These are phyloP conservation scores for Cephus nigrinus DNA, from an alignment of 2,888 invertebrate species.

Conservation along the genomic window DNA sequence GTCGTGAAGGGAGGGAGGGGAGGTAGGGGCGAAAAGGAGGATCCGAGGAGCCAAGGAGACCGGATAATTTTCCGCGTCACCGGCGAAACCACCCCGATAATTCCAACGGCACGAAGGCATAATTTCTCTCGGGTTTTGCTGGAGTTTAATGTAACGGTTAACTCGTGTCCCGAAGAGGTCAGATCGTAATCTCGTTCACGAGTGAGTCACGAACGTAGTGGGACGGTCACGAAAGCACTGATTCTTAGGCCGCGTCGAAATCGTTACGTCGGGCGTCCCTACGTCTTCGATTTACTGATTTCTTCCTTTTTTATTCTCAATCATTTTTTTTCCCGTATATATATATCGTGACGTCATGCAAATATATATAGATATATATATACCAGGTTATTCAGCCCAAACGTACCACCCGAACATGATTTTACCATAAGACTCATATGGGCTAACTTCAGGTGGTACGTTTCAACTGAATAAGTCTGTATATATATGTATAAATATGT, in stretches of 20 bases:
- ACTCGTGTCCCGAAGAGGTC: conserved; percentile 53
- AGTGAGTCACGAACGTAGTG: conserved; percentile 49
- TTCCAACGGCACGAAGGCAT: conserved; percentile 5
- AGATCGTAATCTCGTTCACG: conserved; percentile 52
- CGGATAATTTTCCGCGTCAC: conserved; percentile 7
- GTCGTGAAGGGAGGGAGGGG: no score
- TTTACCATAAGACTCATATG: no score
- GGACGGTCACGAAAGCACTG: conserved; percentile 47
- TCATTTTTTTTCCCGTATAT: no score
- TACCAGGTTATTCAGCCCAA: no score
- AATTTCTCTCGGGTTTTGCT: conserved; percentile 4
- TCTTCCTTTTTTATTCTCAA: not conserved
- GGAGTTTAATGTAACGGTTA: conserved; percentile 54
- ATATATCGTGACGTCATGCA: no score
- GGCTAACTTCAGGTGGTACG: no score
- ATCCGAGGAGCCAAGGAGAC: not conserved
- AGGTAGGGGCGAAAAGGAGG: no score
- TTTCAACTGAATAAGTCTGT: no score
- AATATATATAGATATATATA: no score
- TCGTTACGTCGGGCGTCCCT: conserved; percentile 5
- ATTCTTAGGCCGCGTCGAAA: conserved; percentile 34
- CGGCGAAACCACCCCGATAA: conserved; percentile 5
- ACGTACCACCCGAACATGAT: no score
- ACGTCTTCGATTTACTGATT: not conserved
- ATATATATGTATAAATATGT: no score